Evolutionary conservation across 1,140 invertebrate species (phyloP), one percentile per base, ranked within the genome.

Genomic region (Whitmania pigra): DNA sequence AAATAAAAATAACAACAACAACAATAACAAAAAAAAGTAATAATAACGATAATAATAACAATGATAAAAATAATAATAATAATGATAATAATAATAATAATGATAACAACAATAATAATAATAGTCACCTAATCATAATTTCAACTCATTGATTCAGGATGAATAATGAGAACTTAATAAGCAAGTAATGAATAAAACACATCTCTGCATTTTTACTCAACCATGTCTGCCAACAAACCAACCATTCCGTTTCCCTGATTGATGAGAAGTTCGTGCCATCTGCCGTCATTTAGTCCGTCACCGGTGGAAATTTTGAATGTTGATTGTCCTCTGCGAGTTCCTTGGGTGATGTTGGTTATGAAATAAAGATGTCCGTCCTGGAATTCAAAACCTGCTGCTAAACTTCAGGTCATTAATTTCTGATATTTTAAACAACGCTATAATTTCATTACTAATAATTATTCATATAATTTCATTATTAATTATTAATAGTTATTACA

Each of bases 191-290:
- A 63, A n/a, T 31, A 25, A 63, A 63, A 9, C 3, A 25, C 0
- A 25, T 25, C n/a, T n/a, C n/a, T n/a, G 9, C 54, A 57, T 36
- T 36, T 36, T 36, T 3, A 36, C 2, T 13, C 9, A 49, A 49
- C 9, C 11, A 63, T 31, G n/a, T n/a, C n/a, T n/a, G n/a, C 57
- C 22, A 63, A 25, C 22, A 17, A 63, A 63, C 71, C n/a, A 4
- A 72, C 71, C 71, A 22, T 31, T 18, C 53, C 36, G 36, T 53
- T 25, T 53, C 49, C 60, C 49, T 67, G 54, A 63, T 49, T 68
- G 63, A 72, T 67, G 36, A 36, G 25, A 20, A 72, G 25, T 18
- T 72, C 53, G 66, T 72, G 71, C 71, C 71, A 72, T 22, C 43
- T 66, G 60, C 53, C 67, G 27, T 72, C 71, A 53, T 72, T 49